Evolutionary conservation across 2,797 vertebrate species (phyloP), one percentile per base, ranked within the genome.

Genomic region (Spea hammondii): DNA sequence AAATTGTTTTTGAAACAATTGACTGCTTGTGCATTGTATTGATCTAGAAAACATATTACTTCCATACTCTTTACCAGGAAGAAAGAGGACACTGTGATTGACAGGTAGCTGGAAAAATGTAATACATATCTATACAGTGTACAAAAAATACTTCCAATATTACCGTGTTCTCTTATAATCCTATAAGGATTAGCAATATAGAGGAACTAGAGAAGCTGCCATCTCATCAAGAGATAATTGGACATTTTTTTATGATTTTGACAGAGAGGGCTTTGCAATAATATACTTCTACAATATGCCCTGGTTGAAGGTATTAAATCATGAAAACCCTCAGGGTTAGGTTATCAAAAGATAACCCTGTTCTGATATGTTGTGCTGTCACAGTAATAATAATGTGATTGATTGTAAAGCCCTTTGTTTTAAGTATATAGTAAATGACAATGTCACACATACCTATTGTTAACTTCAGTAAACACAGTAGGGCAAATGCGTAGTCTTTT

Each of bases 171-270:
- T 50, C 7, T 72, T 32, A 57, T 76, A 71, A 71, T 46, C 67
- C 68, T n/a, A 14, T 74, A 65, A 71, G 62, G 78, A 79, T 79
- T 74, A 74, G 71, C 6, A 50, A 50, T 32, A 62, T 50, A 48
- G 12, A 47, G 70, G 14, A 79, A 59, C 57, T 74, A 51, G 60
- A 47, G 65, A 74, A 65, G 66, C 8, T 32, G 11, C n/a, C 14
- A n/a, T 68, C 57, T 64, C 67, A 70, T 70, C 67, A 64, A 77
- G 54, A 76, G 32, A 17, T 76, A 76, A 76, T 47, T 59, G 74
- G 74, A 68, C 77, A 72, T 73, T 73, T 79, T 32, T 59, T 73
- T 79, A 79, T 72, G 70, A 72, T 67, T 74, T 79, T 73, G 70
- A 67, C 70, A 59, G 50, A 72, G 46, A 57, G 14, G 69, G 70